Conservation (phyloP, 2,113 vertebrate species). For the Bos taurus region DNA sequence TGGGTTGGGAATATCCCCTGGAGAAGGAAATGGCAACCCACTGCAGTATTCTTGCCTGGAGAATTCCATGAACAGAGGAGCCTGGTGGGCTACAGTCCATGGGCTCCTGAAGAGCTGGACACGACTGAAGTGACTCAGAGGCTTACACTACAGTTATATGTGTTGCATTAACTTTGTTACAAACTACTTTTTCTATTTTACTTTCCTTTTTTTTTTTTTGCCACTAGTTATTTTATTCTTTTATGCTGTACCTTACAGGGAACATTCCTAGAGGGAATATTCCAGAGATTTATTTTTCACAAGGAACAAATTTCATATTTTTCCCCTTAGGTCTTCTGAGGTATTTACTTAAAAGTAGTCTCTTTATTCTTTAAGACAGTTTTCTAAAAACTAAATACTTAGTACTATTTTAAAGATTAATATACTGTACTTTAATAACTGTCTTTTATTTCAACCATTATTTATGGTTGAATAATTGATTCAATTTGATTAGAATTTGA, state of each 20-base stretch:
- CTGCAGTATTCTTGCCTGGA: neutral
- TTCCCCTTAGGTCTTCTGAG: neutral
- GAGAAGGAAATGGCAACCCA: neutral
- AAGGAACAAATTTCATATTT: neutral
- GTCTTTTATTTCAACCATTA: neutral
- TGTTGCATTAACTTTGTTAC: slow-evolving; percentile 3
- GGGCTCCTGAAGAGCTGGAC: neutral
- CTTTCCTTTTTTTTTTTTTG: neutral
- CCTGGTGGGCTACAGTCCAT: neutral
- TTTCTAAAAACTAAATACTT: neutral
- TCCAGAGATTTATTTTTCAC: slow-evolving; percentile 9
- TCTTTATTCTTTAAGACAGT: slow-evolving; percentile 21
- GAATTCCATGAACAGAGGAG: neutral
- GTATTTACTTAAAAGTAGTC: slow-evolving; percentile 36
- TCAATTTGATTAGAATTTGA: neutral
- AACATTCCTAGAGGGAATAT: neutral
- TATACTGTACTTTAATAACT: neutral
- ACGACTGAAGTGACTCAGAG: neutral
- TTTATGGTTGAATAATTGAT: neutral
- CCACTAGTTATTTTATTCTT: neutral
- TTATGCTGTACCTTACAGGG: neutral
- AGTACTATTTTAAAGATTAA: neutral
- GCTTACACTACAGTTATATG: neutral
- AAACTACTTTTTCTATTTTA: neutral
- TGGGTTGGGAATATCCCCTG: neutral